Conservation (phyloP, 2,888 invertebrate genomes). For the Argyra leucocephala region DNA sequence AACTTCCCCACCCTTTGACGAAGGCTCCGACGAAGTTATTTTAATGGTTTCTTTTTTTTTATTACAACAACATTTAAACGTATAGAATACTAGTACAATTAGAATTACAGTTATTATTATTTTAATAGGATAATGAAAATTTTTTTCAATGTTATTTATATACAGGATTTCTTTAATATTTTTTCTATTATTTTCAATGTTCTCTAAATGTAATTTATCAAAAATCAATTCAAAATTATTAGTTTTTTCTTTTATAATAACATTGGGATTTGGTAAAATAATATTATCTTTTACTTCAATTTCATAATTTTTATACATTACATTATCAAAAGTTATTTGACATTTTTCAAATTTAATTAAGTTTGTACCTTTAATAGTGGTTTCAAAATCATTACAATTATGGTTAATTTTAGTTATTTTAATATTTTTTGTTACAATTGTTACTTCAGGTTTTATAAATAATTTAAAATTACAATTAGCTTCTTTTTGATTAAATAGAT, state of each 20-base stretch:
- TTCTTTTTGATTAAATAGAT: slow-evolving; percentile 13
- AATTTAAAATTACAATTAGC: slow-evolving; percentile 11
- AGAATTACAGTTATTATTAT: background rate
- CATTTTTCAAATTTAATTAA: slow-evolving; percentile 18
- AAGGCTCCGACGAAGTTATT: background rate
- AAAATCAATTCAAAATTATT: slow-evolving; percentile 14
- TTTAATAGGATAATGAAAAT: background rate
- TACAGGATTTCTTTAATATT: slow-evolving; percentile 10
- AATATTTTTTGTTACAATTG: background rate
- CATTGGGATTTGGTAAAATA: slow-evolving; percentile 13
- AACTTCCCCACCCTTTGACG: background rate
- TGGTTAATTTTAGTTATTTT: background rate
- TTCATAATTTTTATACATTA: slow-evolving; percentile 13
- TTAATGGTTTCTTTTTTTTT: background rate
- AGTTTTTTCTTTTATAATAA: slow-evolving; percentile 15
- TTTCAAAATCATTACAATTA: background rate
- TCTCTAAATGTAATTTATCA: slow-evolving; percentile 15
- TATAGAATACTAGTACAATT: background rate
- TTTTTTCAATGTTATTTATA: background rate
- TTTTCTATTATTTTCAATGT: slow-evolving; percentile 14
- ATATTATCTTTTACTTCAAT: slow-evolving; percentile 14
- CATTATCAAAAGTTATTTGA: slow-evolving; percentile 13
- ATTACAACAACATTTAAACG: background rate
- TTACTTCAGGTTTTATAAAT: slow-evolving; percentile 5
- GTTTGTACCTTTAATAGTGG: slow-evolving; percentile 7